Percentiles rank a stretch among this genome's conserved stretches.
Evolutionary conservation across 2,888 invertebrate species (phyloP).

Genomic region (Ashinkailepas kermadecensis): DNA sequence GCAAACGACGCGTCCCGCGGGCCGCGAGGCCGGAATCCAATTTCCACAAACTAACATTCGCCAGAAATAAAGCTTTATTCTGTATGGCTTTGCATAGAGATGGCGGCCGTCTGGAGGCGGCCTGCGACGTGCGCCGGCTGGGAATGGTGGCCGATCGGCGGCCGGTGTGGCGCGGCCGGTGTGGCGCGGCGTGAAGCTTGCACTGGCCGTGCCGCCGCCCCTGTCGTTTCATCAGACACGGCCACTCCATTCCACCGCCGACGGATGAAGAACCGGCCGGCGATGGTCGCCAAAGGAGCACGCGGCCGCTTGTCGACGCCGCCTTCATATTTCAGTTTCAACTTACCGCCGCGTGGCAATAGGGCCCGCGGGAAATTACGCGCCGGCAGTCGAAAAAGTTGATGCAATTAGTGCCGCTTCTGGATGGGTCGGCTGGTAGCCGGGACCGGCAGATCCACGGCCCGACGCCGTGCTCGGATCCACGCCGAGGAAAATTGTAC

Average conservation of each 20-base stretch:
- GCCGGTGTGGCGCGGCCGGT: background rate
- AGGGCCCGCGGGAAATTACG: slow-evolving; percentile 7
- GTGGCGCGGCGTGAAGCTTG: background rate
- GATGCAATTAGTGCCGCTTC: slow-evolving; percentile 12
- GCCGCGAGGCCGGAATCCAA: slow-evolving; percentile 17
- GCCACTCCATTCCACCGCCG: background rate
- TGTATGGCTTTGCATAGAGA: slow-evolving; percentile 14
- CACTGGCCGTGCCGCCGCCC: background rate
- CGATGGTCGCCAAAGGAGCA: background rate
- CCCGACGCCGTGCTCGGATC: background rate
- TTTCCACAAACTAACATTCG: slow-evolving; percentile 21
- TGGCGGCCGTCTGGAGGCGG: background rate
- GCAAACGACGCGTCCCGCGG: background rate
- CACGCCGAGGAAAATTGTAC: too few relatives aligned
- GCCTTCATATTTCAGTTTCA: slow-evolving; percentile 21
- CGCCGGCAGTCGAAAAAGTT: slow-evolving; percentile 9
- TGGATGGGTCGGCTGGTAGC: background rate
- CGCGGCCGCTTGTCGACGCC: background rate
- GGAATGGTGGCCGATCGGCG: background rate
- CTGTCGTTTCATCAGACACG: background rate
- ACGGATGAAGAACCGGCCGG: background rate
- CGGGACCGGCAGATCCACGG: background rate
- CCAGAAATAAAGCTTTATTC: slow-evolving; percentile 23
- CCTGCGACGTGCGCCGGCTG: background rate
- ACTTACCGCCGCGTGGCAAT: background rate